Base-by-base conservation (phyloP, 2,797 vertebrate genomes). In the Aulostomus chinensis region DNA sequence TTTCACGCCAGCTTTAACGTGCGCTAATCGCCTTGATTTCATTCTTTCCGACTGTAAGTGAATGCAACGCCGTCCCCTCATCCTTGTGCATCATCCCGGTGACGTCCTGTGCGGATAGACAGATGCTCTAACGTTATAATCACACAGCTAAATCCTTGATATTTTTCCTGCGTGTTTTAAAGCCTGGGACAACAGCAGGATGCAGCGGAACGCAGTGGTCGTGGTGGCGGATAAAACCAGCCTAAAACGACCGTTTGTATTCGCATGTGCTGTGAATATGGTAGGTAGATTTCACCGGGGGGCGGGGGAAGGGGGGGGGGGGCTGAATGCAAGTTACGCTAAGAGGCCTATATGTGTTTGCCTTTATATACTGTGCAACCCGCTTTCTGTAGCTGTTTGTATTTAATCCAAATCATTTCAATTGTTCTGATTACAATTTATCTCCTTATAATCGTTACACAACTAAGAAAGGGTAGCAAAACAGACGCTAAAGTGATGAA, bases 191-290 rank as follows among this genome's bases (percentile, higher is more conserved):
- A 20, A 57, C 70, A 22, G 51, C 51, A 65, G 49, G 24, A 88
- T 88, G 86, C 86, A 87, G 76, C 83, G 80, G 78, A 88, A 68
- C 58, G 70, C 86, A 11, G 85, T 87, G 80, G 57, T 88, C 63
- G 85, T 87, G 71, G 84, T 88, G 69, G 82, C 86, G 71, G 86
- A 87, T 13, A 88, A 87, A 64, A 86, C 75, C 29, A 88, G 78
- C 68, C 72, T 88, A 40, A 88, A 88, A 46, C 79, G 85, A 82
- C 86, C 86, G 36, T 88, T 88, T 39, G 80, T 88, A 8, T 87
- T 88, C 2, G 76, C 84, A 16, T 86, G 86, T 41, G 80, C 79
- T 10, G 81, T 88, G 13, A 86, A 88, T 66, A 84, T 87, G 86
- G 86, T 88, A 72, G 35, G 85, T 63, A 16, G 1, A 52, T 49